Percentiles rank a stretch among this genome's conserved stretches.
These are phyloP conservation scores for Enteromius afrohamiltoni DNA, from an alignment of 2,797 vertebrate genomes.

Conservation along the genomic window DNA sequence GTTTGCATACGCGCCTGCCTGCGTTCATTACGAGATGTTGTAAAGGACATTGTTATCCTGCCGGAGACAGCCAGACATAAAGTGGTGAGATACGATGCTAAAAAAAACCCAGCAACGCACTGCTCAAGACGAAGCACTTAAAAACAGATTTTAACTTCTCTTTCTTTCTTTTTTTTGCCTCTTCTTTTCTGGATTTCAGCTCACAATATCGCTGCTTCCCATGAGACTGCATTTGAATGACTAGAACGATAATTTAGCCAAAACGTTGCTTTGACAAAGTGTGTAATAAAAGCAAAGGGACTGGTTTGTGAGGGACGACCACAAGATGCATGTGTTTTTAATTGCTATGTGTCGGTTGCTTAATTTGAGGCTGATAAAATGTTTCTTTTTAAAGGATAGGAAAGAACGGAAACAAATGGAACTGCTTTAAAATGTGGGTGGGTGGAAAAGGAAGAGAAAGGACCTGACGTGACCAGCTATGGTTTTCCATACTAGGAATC, in stretches of 20 bases:
- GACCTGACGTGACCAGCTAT: no score
- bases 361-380: constrained; percentile 54
- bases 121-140: neutral
- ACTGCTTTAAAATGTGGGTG: constrained; percentile 52
- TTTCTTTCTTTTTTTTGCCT: constrained; percentile 2
- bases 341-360: constrained; percentile 45
- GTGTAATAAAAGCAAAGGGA: constrained; percentile 45
- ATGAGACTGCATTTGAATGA: constrained; percentile 55
- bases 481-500: no score
- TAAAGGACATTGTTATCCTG: constrained; percentile 30
- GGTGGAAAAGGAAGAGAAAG: constrained; percentile 19
- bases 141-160: constrained; percentile 5
- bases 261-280: constrained; percentile 44
- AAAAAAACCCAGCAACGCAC: constrained; percentile 7
- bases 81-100: neutral
- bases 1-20: constrained; percentile 25
- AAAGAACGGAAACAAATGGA: constrained; percentile 46
- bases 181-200: constrained; percentile 28
- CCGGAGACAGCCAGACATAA: constrained; percentile 4
- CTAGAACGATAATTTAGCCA: constrained; percentile 29
- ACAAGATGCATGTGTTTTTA: constrained; percentile 43
- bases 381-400: constrained; percentile 31
- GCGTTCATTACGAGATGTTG: constrained; percentile 24
- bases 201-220: constrained; percentile 48
- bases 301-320: constrained; percentile 29